Base-by-base conservation (phyloP, 2,113 vertebrate species). In the Lucifuga dentata region DNA sequence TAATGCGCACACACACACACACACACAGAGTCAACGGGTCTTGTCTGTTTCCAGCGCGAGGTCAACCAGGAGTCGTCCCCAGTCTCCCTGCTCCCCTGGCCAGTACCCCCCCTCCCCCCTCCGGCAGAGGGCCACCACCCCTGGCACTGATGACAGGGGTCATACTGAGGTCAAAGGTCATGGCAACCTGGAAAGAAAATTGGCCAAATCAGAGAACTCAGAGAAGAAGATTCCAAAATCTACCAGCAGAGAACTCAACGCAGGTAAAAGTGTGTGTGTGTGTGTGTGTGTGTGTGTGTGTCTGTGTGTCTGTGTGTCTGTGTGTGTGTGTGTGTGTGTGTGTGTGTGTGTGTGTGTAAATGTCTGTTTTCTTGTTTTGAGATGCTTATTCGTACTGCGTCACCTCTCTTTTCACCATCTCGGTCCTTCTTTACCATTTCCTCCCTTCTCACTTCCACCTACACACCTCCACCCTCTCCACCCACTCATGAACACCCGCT, bases 71-170 rank as follows among this genome's bases (percentile, higher is more conserved):
- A 92, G 87, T 38, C 94, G 94, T 0, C 92, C 95, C 15, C 96
- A 94, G 87, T 98, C 97, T 44, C 96, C 96, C 65, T 94, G 91
- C 11, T 81, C 85, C 41, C 94, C 94, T 1, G 93, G 94, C 1
- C 93, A 92, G 76, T 95, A 92, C 74, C 92, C 92, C 1, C 89
- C 93, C 46, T 97, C 96, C 69, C 94, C 95, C 0, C 88, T 94
- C 84, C 95, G 93, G 45, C 93, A 95, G 68, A 93, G 92, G 57
- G 88, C 89, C 45, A 36, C 86, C 56, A 88, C 80, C 69, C 88
- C 94, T 3, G 86, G 69, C 56, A 87, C 89, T 17, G 95, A 97
- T 0, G 94, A 94, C 73, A 83, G 84, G 64, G 58, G 77, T 17
- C 79, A 75, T 9, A 6, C 66, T 1, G 68, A 91, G 1, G 84